phyloP scores from a whole-genome alignment of 2,113 vertebrate genomes.

The Oncorhynchus clarkii region DNA sequence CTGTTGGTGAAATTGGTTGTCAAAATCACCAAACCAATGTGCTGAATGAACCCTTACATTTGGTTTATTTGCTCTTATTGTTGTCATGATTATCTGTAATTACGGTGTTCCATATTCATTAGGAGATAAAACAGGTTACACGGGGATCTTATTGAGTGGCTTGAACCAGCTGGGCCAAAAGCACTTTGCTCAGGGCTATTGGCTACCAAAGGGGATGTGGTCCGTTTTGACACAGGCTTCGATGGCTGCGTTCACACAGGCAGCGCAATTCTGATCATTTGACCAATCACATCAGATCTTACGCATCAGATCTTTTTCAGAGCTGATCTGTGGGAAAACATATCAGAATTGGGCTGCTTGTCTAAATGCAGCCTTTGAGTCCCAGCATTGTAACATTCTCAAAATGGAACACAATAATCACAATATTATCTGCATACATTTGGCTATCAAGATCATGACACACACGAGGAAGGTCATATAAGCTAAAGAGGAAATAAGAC shows the following conservation, averaged over 20 bases:
- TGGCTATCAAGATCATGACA: background rate
- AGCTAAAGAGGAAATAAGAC: too few relatives aligned
- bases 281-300: background rate
- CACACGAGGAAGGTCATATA: background rate
- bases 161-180: conserved; percentile 53
- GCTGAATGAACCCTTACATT: conserved; percentile 55
- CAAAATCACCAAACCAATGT: conserved; percentile 42
- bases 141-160: conserved; percentile 54
- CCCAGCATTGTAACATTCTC: too few relatives aligned
- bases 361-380: too few relatives aligned
- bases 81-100: conserved; percentile 79
- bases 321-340: too few relatives aligned
- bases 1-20: conserved; percentile 29
- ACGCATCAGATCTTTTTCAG: too few relatives aligned
- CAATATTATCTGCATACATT: too few relatives aligned
- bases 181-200: conserved; percentile 6
- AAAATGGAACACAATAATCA: too few relatives aligned
- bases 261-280: too few relatives aligned
- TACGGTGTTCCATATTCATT: conserved; percentile 79
- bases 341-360: too few relatives aligned
- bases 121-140: conserved; percentile 74
- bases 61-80: conserved; percentile 77
- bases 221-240: conserved; percentile 19
- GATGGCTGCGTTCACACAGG: background rate
- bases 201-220: conserved; percentile 8